Base-by-base conservation (phyloP, 2,888 invertebrate genomes). In the Pandemis corylana region DNA sequence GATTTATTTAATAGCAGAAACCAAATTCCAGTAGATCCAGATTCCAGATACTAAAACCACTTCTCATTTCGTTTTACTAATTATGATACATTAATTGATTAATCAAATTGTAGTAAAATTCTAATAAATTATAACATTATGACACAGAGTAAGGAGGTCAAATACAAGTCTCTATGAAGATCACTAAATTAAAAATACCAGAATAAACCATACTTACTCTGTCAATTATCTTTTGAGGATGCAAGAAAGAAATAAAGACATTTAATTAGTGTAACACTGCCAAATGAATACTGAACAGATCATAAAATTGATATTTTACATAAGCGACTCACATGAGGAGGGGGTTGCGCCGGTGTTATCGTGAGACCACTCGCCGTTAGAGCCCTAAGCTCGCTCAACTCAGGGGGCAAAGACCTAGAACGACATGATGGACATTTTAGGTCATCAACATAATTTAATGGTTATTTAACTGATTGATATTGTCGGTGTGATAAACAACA, bases 291-390 rank as follows among this genome's bases (percentile, higher is more conserved):
- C 15, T 7, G 44, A 44, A 41, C 20, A 12, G 15, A 69, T 10
- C 28, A 44, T 20, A 20, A n/a, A 56, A 67, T 53, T 56, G 20
- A 36, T 66, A 65, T 51, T 72, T 74, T 67, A 70, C 62, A 74
- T 51, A 63, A 71, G 61, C 53, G 36, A 88, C 93, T 92, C 83
- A 94, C 94, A 88, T 93, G 94, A 77, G 92, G 92, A 61, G 95
- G 95, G 28, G 95, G 95, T 78, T 95, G 95, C 0, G 96, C 95
- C 75, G 96, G 96, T 68, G 96, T 96, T 80, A 96, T 96, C 64
- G 96, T 96, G 68, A 96, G 84, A 44, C 96, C 96, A 82, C 96
- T 95, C 66, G 96, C 96, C 61, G 96, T 95, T 41, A 96, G 82
- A 68, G 95, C 95, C 73, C 96, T 91, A 20, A 96, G 85, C 84